A percentile compares a stretch with the other conserved stretches of the same genome.
phyloP scores from a whole-genome alignment of 2,888 invertebrate species.

The Alcis repandata region DNA sequence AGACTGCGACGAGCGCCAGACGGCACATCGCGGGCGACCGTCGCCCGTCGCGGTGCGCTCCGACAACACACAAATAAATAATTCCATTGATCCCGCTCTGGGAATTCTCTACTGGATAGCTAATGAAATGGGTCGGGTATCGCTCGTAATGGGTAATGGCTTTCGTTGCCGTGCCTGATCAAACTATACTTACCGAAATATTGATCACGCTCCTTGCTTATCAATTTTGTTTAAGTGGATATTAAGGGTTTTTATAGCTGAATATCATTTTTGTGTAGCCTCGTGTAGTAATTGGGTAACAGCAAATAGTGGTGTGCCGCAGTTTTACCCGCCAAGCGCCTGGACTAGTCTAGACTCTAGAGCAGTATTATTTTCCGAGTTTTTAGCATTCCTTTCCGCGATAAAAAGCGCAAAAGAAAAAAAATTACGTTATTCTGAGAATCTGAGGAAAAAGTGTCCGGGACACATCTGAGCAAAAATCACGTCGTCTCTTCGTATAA shows the following conservation, averaged over 20 bases:
- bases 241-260: constrained; percentile 12
- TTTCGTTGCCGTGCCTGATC: constrained; percentile 22
- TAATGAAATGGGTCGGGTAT: constrained; percentile 58
- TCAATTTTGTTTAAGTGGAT: constrained; percentile 12
- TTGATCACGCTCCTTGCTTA: constrained; percentile 14
- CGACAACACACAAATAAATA: constrained; percentile 52
- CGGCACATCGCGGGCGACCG: constrained; percentile 8
- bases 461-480: neutral
- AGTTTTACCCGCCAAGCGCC: neutral
- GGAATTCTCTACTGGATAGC: constrained; percentile 53
- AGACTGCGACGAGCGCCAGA: constrained; percentile 25
- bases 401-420: no score
- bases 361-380: no score
- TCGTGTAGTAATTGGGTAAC: neutral
- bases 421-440: no score
- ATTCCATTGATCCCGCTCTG: constrained; percentile 53
- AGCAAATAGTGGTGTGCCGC: neutral
- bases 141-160: constrained; percentile 47
- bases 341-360: no score
- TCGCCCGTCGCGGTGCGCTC: constrained; percentile 40
- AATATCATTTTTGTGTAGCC: neutral
- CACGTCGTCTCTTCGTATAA: neutral
- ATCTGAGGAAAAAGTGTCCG: neutral
- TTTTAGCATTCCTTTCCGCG: no score
- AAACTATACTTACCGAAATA: constrained; percentile 15